Base-by-base conservation (phyloP, 2,888 invertebrate genomes). In the Aethes cnicana region DNA sequence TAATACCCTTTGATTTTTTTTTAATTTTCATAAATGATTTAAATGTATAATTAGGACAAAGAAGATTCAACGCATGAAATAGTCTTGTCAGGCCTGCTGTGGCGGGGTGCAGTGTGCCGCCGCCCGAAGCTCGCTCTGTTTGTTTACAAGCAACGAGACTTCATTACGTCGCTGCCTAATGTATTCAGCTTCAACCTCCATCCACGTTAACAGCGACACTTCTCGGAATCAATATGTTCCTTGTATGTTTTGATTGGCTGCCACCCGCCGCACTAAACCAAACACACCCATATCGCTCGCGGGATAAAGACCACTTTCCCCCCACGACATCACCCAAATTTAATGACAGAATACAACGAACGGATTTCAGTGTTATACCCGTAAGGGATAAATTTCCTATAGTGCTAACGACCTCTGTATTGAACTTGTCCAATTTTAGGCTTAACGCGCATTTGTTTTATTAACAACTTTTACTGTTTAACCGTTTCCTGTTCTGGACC, bases 171-270 rank as follows among this genome's bases (percentile, higher is more conserved):
- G 82, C 80, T 78, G 85, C 88, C 88, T 89, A 89, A 89, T 89
- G 89, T 89, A 89, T 89, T 89, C 89, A 87, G 88, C 89, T 89
- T 88, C 88, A 88, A 87, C 87, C 88, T 87, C 81, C 85, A 86
- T 61, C 53, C 85, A 86, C 87, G 89, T 86, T 88, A 87, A 88
- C 89, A 87, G 86, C 87, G 89, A 89, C 89, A 89, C 89, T 89
- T 89, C 89, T 88, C 86, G 84, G 89, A 89, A 89, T 89, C 89
- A 89, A 89, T 89, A 89, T 86, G 88, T 85, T 88, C 84, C 86
- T 86, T 87, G 89, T 88, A 88, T 88, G 89, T 89, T 89, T 89
- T 89, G 89, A 89, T 88, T 88, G 86, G 85, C 81, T 85, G 72
- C 70, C 74, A 72, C 69, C 64, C 59, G 56, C 59, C 59, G 58